Evolutionary conservation across 2,113 vertebrate species (phyloP).

Genomic region (Bothrops jararaca): DNA sequence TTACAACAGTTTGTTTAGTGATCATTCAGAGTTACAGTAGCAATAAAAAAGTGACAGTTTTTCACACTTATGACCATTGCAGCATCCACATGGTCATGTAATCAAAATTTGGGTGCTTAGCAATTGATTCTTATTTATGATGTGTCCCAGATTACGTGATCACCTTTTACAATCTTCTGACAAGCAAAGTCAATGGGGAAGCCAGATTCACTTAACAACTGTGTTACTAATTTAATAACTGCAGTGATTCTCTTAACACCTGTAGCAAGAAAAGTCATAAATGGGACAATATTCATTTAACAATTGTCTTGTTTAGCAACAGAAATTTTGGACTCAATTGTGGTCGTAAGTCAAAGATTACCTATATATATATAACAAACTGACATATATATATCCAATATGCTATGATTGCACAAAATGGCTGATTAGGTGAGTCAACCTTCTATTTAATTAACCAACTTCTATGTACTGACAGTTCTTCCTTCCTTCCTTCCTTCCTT

Average conservation of each 20-base stretch:
- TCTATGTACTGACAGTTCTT: background rate
- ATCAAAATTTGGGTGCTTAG: background rate
- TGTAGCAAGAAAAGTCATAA: background rate
- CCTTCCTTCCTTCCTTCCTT: background rate
- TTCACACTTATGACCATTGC: background rate
- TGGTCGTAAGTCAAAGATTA: background rate
- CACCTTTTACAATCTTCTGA: background rate
- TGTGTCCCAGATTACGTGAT: background rate
- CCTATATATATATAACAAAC: background rate
- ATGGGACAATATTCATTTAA: background rate
- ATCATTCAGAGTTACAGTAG: background rate
- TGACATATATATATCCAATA: background rate
- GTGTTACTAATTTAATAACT: background rate
- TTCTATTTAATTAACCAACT: background rate
- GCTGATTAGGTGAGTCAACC: background rate
- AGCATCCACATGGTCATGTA: background rate
- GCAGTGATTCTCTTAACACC: background rate
- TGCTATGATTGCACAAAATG: background rate
- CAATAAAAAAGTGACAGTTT: background rate
- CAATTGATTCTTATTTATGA: background rate
- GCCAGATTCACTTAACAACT: background rate
- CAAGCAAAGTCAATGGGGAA: background rate
- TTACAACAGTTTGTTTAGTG: background rate
- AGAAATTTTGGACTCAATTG: background rate
- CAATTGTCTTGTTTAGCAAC: background rate